Percentiles rank a stretch among this genome's conserved stretches.
Evolutionary conservation across 2,888 invertebrate species (phyloP).

Genomic region (Morinoia aosen): DNA sequence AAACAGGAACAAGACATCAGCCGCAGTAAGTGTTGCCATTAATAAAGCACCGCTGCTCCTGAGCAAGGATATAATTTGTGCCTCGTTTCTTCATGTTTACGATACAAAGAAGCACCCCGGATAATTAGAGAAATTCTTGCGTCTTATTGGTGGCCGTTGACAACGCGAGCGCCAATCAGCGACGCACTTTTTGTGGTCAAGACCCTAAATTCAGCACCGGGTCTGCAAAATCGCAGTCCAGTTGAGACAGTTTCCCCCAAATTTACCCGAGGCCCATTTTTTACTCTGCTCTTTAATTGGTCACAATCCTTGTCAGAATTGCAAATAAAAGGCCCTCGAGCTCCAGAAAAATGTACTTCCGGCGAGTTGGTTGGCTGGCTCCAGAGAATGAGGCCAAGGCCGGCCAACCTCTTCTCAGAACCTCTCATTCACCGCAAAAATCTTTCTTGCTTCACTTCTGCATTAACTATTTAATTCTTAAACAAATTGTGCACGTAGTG

Average conservation of each 20-base stretch:
- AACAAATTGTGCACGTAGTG: neutral
- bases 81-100: neutral
- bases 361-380: neutral
- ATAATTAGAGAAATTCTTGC: neutral
- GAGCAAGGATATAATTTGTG: neutral
- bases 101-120: neutral
- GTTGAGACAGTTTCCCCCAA: neutral
- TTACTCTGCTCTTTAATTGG: neutral
- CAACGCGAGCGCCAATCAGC: neutral
- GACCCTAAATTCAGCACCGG: neutral
- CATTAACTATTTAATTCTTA: neutral
- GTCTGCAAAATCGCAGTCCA: neutral
- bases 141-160: neutral
- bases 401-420: neutral
- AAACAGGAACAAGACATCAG: neutral
- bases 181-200: neutral
- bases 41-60: neutral
- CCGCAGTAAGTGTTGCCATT: neutral
- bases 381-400: neutral
- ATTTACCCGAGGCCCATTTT: neutral
- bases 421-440: neutral
- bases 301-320: constrained; percentile 17
- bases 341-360: neutral
- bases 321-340: neutral
- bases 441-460: neutral